Evolutionary conservation across 1,140 invertebrate species (phyloP).

Genomic region (Leucophenga varia): DNA sequence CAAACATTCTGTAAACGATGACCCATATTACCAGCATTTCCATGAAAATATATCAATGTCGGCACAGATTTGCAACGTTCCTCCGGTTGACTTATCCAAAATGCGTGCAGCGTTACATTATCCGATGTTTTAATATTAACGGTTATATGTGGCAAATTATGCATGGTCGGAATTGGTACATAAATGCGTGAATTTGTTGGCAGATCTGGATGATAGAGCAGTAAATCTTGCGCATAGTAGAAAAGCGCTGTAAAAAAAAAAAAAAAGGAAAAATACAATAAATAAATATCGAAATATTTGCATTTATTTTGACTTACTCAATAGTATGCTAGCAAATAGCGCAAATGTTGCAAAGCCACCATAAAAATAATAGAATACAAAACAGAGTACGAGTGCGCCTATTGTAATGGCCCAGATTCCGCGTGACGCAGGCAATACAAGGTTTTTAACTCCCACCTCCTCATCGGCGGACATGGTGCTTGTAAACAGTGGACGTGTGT

Average conservation of each 20-base stretch:
- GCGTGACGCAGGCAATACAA: constrained; percentile 36
- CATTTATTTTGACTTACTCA: constrained; percentile 60
- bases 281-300: not conserved
- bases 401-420: constrained; percentile 37
- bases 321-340: constrained; percentile 67
- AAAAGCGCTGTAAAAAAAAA: constrained; percentile 67
- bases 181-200: constrained; percentile 84
- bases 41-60: constrained; percentile 89
- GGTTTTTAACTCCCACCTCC: not conserved
- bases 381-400: constrained; percentile 41
- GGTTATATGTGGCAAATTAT: constrained; percentile 73
- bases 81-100: constrained; percentile 79
- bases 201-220: constrained; percentile 86
- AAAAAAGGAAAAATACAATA: not conserved
- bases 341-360: constrained; percentile 72
- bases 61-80: constrained; percentile 66
- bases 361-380: constrained; percentile 80
- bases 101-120: constrained; percentile 80
- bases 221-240: constrained; percentile 81
- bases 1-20: constrained; percentile 79
- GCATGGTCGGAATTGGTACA: constrained; percentile 79
- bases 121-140: constrained; percentile 76
- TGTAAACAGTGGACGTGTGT: no score
- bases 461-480: not conserved
- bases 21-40: constrained; percentile 95